phyloP scores from a whole-genome alignment of 2,797 vertebrate species.

The Ispidina picta region DNA sequence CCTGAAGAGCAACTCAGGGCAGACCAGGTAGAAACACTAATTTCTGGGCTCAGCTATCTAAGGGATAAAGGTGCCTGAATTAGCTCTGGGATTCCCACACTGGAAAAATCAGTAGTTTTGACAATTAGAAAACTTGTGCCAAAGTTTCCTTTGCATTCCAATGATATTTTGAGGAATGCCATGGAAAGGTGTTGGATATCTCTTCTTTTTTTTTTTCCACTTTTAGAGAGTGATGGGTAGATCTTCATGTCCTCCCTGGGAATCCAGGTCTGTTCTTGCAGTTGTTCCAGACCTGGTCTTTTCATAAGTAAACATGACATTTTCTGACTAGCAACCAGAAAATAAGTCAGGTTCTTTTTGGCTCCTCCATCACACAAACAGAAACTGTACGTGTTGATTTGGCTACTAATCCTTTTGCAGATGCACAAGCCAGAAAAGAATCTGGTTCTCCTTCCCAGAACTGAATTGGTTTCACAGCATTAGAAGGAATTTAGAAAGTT shows the following conservation, averaged over 20 bases:
- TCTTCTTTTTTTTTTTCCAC: not conserved
- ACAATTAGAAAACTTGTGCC: not conserved
- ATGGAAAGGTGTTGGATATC: not conserved
- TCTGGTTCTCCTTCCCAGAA: slow-evolving; percentile 41
- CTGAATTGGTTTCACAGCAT: slow-evolving; percentile 50
- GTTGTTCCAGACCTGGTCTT: not conserved
- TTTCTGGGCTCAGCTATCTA: not conserved
- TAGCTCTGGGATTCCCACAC: not conserved
- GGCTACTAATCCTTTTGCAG: slow-evolving; percentile 36
- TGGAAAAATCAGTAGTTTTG: not conserved
- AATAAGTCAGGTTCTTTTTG: not conserved
- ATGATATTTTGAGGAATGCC: not conserved
- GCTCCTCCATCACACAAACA: not conserved
- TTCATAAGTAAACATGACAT: not conserved
- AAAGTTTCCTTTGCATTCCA: not conserved
- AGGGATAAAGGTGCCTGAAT: not conserved
- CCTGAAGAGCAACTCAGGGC: not conserved
- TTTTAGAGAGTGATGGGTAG: not conserved
- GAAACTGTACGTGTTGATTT: slow-evolving; percentile 11
- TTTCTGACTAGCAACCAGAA: not conserved
- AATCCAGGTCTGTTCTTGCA: not conserved
- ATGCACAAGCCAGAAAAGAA: slow-evolving; percentile 33
- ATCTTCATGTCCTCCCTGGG: not conserved
- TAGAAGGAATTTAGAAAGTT: slow-evolving; percentile 58
- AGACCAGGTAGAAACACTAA: not conserved